These are phyloP conservation scores for Latheticus oryzae DNA, from an alignment of 2,888 invertebrate genomes.

Conservation along the genomic window DNA sequence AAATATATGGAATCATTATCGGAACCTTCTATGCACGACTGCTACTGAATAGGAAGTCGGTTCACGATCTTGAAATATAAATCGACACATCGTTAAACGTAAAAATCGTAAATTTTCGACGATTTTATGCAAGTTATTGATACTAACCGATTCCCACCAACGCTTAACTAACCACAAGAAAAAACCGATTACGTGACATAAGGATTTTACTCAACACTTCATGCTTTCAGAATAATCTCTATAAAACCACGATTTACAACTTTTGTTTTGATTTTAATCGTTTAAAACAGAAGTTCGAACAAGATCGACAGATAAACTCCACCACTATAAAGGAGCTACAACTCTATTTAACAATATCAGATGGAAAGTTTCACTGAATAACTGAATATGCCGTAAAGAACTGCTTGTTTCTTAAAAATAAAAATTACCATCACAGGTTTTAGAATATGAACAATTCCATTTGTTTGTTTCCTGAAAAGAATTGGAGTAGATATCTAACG, in stretches of 20 bases:
- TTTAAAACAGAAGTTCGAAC: not conserved
- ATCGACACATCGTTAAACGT: conserved; percentile 9
- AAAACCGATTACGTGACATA: conserved; percentile 30
- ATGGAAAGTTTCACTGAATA: conserved; percentile 1
- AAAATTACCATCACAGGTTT: too few relatives aligned
- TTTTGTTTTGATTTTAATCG: conserved; percentile 27
- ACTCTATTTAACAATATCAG: conserved; percentile 4
- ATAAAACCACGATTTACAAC: conserved; percentile 15
- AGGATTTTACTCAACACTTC: conserved; percentile 14
- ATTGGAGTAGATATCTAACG: not conserved
- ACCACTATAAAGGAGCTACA: conserved; percentile 1
- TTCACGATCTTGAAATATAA: conserved; percentile 14
- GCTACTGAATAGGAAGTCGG: conserved; percentile 14
- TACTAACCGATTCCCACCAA: conserved; percentile 6
- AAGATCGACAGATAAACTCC: conserved; percentile 3
- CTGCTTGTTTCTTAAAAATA: not conserved
- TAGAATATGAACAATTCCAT: not conserved
- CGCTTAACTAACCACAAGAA: conserved; percentile 15
- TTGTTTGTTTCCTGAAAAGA: not conserved
- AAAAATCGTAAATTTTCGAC: conserved; percentile 15
- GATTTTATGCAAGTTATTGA: conserved; percentile 1
- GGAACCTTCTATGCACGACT: conserved; percentile 17
- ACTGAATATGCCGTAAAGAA: not conserved
- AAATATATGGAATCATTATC: conserved; percentile 30
- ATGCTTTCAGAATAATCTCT: conserved; percentile 18